Evolutionary conservation across 2,888 invertebrate species (phyloP).

Genomic region (Drosophila monieri): DNA sequence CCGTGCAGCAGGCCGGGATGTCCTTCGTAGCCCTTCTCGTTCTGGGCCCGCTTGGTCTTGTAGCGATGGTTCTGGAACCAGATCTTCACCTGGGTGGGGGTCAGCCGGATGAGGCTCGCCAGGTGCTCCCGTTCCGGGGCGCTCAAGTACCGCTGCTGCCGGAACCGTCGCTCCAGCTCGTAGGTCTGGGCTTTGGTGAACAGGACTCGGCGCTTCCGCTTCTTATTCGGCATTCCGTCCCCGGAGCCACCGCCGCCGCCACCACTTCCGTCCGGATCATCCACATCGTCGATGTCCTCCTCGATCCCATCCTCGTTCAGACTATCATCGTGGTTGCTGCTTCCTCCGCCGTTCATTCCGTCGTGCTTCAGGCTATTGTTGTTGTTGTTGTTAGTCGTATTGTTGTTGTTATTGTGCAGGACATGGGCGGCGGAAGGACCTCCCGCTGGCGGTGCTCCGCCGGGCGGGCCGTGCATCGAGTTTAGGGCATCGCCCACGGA

Average conservation of each 20-base stretch:
- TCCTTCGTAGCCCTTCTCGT: slow-evolving; percentile 92
- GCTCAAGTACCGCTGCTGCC: slow-evolving; percentile 97
- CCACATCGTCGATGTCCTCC: slow-evolving; percentile 86
- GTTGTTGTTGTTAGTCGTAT: slow-evolving; percentile 46
- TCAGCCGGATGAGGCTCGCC: slow-evolving; percentile 96
- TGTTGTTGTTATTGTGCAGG: slow-evolving; percentile 63
- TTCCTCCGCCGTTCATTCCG: slow-evolving; percentile 36
- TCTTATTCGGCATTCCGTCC: slow-evolving; percentile 88
- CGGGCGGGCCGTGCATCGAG: slow-evolving; percentile 55
- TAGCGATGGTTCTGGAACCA: slow-evolving; percentile 99
- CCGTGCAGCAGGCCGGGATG: slow-evolving; percentile 81
- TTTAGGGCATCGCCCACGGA: slow-evolving; percentile 79
- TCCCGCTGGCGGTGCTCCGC: neutral
- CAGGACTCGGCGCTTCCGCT: slow-evolving; percentile 96
- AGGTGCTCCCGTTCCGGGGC: slow-evolving; percentile 99
- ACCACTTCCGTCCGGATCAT: slow-evolving; percentile 83
- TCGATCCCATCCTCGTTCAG: slow-evolving; percentile 85
- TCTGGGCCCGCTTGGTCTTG: slow-evolving; percentile 98
- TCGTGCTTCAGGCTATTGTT: slow-evolving; percentile 63
- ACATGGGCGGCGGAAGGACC: slow-evolving; percentile 62
- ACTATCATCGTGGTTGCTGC: slow-evolving; percentile 82
- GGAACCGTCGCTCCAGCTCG: slow-evolving; percentile 96
- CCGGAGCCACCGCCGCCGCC: slow-evolving; percentile 77
- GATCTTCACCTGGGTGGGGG: slow-evolving; percentile 99
- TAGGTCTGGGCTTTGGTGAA: slow-evolving; percentile 99